Conservation (phyloP, 2,888 invertebrate genomes). For the Argynnis bischoffii region DNA sequence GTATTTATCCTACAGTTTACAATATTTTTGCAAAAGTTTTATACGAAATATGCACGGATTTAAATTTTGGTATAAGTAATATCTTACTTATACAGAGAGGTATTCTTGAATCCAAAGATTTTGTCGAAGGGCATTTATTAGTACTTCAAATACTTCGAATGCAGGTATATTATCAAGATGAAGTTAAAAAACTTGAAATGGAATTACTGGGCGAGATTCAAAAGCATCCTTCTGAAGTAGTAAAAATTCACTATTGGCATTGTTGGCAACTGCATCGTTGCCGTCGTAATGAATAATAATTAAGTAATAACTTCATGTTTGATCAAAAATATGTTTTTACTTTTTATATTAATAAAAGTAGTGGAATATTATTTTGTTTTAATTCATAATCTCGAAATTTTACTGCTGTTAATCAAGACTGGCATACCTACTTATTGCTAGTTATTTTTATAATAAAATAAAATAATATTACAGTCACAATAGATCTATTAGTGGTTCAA, state of each 20-base stretch:
- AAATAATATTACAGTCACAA: too few relatives aligned
- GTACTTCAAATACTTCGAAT: constrained; percentile 46
- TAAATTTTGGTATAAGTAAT: constrained; percentile 29
- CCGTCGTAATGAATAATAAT: neutral
- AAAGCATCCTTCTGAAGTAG: constrained; percentile 54
- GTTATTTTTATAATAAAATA: too few relatives aligned
- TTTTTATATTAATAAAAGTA: too few relatives aligned
- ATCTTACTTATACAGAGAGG: constrained; percentile 44
- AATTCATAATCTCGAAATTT: too few relatives aligned
- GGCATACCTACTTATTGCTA: too few relatives aligned
- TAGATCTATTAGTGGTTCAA: too few relatives aligned
- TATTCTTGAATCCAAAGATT: constrained; percentile 50
- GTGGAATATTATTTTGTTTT: too few relatives aligned
- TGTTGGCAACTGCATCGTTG: constrained; percentile 7
- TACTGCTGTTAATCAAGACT: too few relatives aligned
- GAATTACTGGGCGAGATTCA: constrained; percentile 42
- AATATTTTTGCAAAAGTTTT: constrained; percentile 52
- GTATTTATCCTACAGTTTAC: constrained; percentile 57
- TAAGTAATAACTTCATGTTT: neutral
- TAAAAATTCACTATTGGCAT: constrained; percentile 52
- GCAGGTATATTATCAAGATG: constrained; percentile 16
- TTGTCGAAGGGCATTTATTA: constrained; percentile 53
- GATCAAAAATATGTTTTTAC: neutral
- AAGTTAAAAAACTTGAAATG: constrained; percentile 30
- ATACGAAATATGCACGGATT: constrained; percentile 29